Conservation (phyloP, 2,888 invertebrate genomes). For the Hecatera dysodea region DNA sequence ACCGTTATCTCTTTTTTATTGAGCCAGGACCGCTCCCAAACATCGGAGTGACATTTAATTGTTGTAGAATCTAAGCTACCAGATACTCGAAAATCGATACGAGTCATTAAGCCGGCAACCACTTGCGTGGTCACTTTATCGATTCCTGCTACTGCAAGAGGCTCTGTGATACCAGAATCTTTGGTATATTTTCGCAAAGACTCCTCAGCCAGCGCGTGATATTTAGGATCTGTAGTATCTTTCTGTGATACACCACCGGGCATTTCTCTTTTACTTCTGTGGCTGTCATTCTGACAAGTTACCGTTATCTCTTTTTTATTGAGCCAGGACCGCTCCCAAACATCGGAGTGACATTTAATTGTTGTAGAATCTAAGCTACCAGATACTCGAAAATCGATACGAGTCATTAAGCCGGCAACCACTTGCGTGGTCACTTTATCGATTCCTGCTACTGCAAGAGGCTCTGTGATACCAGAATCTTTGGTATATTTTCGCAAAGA, state of each 20-base stretch:
- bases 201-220: conserved; percentile 64
- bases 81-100: conserved; percentile 57
- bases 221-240: conserved; percentile 58
- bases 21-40: conserved; percentile 61
- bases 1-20: conserved; percentile 54
- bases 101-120: conserved; percentile 61
- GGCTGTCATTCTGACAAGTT: conserved; percentile 6
- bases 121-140: conserved; percentile 61
- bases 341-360: background rate
- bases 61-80: background rate
- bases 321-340: background rate
- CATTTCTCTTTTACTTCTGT: background rate
- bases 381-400: conserved; percentile 58
- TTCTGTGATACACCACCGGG: conserved; percentile 38
- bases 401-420: conserved; percentile 64
- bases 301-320: conserved; percentile 37
- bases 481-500: conserved; percentile 22
- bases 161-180: conserved; percentile 13
- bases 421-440: conserved; percentile 66
- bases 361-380: background rate
- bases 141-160: conserved; percentile 48
- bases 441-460: conserved; percentile 51
- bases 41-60: conserved; percentile 50
- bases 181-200: conserved; percentile 65
- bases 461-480: conserved; percentile 20